Percentiles rank a stretch among this genome's conserved stretches.
Evolutionary conservation across 1,140 invertebrate genomes (phyloP).

Genomic region (Metopolophium dirhodum): DNA sequence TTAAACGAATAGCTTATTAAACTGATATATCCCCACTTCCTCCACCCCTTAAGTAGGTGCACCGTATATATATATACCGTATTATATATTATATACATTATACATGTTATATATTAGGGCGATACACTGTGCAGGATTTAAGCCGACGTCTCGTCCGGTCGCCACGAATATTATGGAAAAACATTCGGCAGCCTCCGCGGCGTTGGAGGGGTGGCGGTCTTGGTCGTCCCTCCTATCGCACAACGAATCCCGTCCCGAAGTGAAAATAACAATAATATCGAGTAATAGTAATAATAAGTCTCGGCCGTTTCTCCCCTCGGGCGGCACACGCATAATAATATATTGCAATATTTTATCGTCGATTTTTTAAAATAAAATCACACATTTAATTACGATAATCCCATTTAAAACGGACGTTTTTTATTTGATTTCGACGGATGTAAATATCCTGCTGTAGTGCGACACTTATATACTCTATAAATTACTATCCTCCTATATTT

Average conservation of each 20-base stretch:
- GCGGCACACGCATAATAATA: neutral
- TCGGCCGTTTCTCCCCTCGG: neutral
- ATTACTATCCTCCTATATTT: neutral
- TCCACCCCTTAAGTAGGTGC: conserved; percentile 5
- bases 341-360: neutral
- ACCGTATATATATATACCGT: neutral
- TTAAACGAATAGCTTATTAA: conserved; percentile 57
- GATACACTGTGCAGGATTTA: conserved; percentile 23
- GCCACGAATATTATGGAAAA: conserved; percentile 42
- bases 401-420: neutral
- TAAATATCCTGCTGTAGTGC: neutral
- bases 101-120: neutral
- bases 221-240: neutral
- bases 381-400: neutral
- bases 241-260: neutral
- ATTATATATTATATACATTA: conserved; percentile 32
- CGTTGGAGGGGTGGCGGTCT: neutral
- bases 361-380: conserved; percentile 19
- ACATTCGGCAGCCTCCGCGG: neutral
- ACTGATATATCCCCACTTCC: neutral
- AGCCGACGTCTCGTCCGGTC: conserved; percentile 44
- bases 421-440: neutral
- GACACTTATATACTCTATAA: neutral
- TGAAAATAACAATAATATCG: conserved; percentile 25
- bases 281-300: conserved; percentile 7